Percentiles rank a stretch among this genome's conserved stretches.
Evolutionary conservation across 2,113 vertebrate species (phyloP).

Genomic region (Psephotus haematonotus): DNA sequence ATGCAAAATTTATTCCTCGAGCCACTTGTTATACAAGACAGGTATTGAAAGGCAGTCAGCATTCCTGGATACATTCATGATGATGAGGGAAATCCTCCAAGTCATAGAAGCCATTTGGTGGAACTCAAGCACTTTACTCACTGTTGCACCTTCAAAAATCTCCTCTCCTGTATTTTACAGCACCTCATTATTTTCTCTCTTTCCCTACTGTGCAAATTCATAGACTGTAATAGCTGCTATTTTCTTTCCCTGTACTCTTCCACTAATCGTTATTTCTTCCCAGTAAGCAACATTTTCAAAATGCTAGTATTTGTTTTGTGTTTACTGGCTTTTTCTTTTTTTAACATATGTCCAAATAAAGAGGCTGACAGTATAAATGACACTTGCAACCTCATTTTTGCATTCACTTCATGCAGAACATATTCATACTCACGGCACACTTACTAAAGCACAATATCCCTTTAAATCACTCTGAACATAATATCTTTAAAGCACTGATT

Average conservation of each 20-base stretch:
- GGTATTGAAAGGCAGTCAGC: not conserved
- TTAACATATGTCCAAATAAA: not conserved
- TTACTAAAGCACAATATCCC: slow-evolving; percentile 48
- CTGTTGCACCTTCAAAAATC: not conserved
- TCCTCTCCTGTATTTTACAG: not conserved
- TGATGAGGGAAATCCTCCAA: not conserved
- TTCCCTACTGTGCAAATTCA: not conserved
- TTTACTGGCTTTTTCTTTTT: not conserved
- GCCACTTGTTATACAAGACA: not conserved
- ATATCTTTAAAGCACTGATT: slow-evolving; percentile 68
- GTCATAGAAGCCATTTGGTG: not conserved
- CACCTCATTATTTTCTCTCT: not conserved
- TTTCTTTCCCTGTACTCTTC: not conserved
- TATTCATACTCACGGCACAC: slow-evolving; percentile 57
- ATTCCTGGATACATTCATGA: not conserved
- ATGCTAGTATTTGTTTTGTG: not conserved
- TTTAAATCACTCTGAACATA: slow-evolving; percentile 63
- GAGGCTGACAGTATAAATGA: slow-evolving; percentile 9
- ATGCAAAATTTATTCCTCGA: not conserved
- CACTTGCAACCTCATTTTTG: slow-evolving; percentile 21
- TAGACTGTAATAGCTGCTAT: not conserved
- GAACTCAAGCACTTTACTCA: not conserved
- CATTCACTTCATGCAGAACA: slow-evolving; percentile 41
- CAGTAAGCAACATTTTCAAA: not conserved
- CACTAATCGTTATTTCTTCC: not conserved